Evolutionary conservation across 2,888 invertebrate genomes (phyloP).

Genomic region (Phasia obesa): DNA sequence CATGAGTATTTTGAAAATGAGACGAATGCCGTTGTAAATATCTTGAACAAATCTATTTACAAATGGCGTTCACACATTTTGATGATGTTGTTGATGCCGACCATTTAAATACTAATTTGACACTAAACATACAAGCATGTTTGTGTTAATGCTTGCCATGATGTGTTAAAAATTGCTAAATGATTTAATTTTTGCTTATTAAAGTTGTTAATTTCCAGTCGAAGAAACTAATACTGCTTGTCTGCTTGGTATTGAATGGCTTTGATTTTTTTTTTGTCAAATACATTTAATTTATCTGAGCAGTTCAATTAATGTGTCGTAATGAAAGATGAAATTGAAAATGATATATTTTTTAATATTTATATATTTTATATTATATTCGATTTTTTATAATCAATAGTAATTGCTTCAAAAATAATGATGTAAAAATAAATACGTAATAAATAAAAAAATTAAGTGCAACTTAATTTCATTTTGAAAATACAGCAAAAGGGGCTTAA

Average conservation of each 20-base stretch:
- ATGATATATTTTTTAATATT: conserved; percentile 5
- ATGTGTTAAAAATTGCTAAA: conserved; percentile 36
- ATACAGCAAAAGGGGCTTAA: no score
- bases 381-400: background rate
- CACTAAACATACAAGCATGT: background rate
- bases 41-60: background rate
- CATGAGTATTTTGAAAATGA: background rate
- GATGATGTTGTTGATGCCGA: background rate
- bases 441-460: no score
- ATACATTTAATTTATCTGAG: conserved; percentile 37
- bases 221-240: conserved; percentile 58
- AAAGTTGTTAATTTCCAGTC: background rate
- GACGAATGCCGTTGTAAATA: background rate
- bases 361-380: background rate
- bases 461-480: no score
- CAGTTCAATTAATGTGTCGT: conserved; percentile 29
- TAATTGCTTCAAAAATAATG: no score
- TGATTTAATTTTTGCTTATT: conserved; percentile 47
- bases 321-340: background rate
- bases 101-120: conserved; percentile 13
- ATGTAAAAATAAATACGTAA: no score
- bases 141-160: background rate
- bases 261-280: conserved; percentile 26
- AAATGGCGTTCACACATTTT: background rate
- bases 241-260: conserved; percentile 34